Conservation (phyloP, 2,113 vertebrate genomes). For the Fukomys damarensis region DNA sequence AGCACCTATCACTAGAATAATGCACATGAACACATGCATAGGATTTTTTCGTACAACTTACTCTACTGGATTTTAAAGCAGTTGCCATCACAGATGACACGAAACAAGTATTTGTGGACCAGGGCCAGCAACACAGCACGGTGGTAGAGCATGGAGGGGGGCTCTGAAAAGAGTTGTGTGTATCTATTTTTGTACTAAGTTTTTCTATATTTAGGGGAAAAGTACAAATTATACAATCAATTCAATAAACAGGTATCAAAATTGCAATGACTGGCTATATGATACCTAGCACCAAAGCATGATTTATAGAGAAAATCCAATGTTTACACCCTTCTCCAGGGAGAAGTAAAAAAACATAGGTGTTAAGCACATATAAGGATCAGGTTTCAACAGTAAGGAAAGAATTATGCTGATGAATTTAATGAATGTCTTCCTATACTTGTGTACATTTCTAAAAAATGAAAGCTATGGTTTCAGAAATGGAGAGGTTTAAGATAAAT, state of each 20-base stretch:
- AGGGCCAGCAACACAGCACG: not conserved
- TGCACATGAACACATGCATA: not conserved
- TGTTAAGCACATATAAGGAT: not conserved
- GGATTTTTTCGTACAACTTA: not conserved
- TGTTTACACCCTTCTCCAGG: not conserved
- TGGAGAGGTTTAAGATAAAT: not conserved
- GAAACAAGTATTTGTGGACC: not conserved
- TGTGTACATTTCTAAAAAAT: not conserved
- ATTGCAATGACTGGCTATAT: not conserved
- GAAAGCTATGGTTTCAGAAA: not conserved
- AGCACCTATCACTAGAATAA: not conserved
- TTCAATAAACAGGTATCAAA: conserved; percentile 26
- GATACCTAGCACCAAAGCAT: not conserved
- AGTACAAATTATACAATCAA: conserved; percentile 28
- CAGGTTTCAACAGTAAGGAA: not conserved
- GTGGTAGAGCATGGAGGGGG: not conserved
- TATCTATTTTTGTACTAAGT: conserved; percentile 7
- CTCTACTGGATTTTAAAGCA: conserved; percentile 42
- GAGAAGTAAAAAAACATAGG: not conserved
- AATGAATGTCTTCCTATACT: not conserved
- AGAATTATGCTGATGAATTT: not conserved
- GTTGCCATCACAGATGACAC: not conserved
- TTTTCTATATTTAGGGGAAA: conserved; percentile 39
- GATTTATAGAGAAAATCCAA: not conserved
- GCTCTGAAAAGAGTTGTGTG: not conserved